These are phyloP conservation scores for Scarus forsteni DNA, from an alignment of 2,797 vertebrate species.

Conservation along the genomic window DNA sequence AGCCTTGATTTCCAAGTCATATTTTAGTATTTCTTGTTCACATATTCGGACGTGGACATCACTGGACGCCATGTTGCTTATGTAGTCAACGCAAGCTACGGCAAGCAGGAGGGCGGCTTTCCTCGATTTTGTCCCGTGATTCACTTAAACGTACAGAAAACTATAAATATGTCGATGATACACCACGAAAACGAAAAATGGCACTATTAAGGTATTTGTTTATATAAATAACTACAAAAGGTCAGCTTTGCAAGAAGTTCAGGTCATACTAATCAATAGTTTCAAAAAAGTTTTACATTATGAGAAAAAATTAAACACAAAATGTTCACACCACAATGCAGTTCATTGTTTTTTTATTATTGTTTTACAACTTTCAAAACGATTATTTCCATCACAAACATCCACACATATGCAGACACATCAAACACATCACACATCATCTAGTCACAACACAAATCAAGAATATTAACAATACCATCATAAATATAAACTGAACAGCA, in stretches of 20 bases:
- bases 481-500: constrained; percentile 36
- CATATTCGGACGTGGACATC: constrained; percentile 92
- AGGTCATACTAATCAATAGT: no score
- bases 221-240: no score
- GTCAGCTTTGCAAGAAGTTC: no score
- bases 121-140: fast-evolving
- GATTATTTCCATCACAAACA: constrained; percentile 16
- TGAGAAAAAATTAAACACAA: not conserved
- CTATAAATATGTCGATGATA: no score
- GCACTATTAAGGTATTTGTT: no score
- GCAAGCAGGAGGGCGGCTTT: constrained; percentile 46
- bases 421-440: constrained; percentile 23
- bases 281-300: no score
- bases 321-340: not conserved
- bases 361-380: constrained; percentile 4
- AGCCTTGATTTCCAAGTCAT: constrained; percentile 96
- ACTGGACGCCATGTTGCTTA: constrained; percentile 86
- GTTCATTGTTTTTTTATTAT: constrained; percentile 39
- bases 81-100: constrained; percentile 68
- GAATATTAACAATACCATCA: constrained; percentile 43
- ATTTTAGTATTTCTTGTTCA: constrained; percentile 94
- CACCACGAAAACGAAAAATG: no score
- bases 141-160: no score
- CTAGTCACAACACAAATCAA: constrained; percentile 24
- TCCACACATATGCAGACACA: constrained; percentile 11